Percentiles rank a stretch among this genome's conserved stretches.
These are phyloP conservation scores for Siniperca scherzeri DNA, from an alignment of 2,797 vertebrate species.

Conservation along the genomic window DNA sequence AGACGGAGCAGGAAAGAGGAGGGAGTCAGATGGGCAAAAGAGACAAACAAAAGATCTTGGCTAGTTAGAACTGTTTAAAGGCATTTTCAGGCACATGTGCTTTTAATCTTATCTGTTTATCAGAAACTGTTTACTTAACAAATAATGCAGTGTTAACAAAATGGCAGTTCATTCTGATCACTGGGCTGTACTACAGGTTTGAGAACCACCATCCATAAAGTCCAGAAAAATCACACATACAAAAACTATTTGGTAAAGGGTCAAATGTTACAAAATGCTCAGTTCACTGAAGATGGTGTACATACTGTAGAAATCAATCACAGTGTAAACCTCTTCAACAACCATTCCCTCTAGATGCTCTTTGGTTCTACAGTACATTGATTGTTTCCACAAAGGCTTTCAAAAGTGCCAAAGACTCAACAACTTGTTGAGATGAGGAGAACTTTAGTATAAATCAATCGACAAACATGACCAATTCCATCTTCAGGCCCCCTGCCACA, in stretches of 20 bases:
- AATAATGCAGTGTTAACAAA: too few species aligned
- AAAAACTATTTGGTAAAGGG: too few species aligned
- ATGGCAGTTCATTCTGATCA: too few species aligned
- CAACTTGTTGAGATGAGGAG: neutral
- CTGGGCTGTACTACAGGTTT: too few species aligned
- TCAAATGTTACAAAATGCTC: too few species aligned
- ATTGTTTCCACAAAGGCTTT: neutral
- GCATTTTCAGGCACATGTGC: neutral
- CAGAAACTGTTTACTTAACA: conserved; percentile 24
- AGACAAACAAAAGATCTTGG: conserved; percentile 12
- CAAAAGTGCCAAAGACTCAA: neutral
- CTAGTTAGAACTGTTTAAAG: conserved; percentile 10
- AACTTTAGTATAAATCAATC: neutral
- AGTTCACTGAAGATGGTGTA: too few species aligned
- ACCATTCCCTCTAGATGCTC: too few species aligned
- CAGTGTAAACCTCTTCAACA: too few species aligned
- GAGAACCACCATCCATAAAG: too few species aligned
- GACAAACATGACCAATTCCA: neutral
- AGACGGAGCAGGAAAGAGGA: conserved; percentile 10
- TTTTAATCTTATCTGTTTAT: conserved; percentile 28
- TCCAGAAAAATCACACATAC: too few species aligned
- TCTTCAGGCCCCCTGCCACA: neutral
- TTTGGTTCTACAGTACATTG: too few species aligned
- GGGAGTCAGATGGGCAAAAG: neutral
- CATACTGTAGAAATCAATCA: too few species aligned